A percentile compares a stretch with the other conserved stretches of the same genome.
Evolutionary conservation across 2,797 vertebrate species (phyloP).

Genomic region (Rallus crepitans): DNA sequence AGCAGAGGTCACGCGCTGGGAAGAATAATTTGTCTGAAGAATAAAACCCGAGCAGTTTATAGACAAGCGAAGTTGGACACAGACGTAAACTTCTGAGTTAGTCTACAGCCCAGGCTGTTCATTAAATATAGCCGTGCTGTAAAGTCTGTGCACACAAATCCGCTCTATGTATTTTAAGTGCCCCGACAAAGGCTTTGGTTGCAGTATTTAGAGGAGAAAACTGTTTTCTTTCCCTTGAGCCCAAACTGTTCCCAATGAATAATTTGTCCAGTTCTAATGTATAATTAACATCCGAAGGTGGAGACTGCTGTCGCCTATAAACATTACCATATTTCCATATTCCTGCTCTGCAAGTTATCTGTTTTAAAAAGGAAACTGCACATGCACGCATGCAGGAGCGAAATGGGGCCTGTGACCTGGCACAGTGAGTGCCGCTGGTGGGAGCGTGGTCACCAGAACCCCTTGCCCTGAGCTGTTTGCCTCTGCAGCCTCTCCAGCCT

Average conservation of each 20-base stretch:
- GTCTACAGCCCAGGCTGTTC: background rate
- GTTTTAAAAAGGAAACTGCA: background rate
- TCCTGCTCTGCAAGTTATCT: background rate
- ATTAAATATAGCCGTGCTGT: background rate
- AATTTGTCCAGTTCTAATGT: constrained; percentile 48
- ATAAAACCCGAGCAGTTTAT: background rate
- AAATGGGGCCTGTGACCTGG: background rate
- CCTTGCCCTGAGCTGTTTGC: fast-evolving
- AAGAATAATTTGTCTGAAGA: background rate
- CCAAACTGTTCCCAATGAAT: constrained; percentile 49
- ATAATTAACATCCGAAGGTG: constrained; percentile 33
- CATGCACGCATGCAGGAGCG: fast-evolving
- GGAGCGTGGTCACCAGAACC: background rate
- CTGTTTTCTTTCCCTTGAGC: constrained; percentile 8
- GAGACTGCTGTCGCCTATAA: constrained; percentile 22
- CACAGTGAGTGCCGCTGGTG: fast-evolving
- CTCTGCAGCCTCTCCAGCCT: background rate
- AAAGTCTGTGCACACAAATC: background rate
- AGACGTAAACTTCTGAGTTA: background rate
- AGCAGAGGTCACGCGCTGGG: background rate
- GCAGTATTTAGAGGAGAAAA: constrained; percentile 44
- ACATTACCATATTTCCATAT: constrained; percentile 4
- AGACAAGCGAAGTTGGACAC: background rate
- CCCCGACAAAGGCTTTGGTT: constrained; percentile 3
- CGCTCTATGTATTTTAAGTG: background rate